Conservation (phyloP, 2,888 invertebrate species). For the Clepsis dumicolana region DNA sequence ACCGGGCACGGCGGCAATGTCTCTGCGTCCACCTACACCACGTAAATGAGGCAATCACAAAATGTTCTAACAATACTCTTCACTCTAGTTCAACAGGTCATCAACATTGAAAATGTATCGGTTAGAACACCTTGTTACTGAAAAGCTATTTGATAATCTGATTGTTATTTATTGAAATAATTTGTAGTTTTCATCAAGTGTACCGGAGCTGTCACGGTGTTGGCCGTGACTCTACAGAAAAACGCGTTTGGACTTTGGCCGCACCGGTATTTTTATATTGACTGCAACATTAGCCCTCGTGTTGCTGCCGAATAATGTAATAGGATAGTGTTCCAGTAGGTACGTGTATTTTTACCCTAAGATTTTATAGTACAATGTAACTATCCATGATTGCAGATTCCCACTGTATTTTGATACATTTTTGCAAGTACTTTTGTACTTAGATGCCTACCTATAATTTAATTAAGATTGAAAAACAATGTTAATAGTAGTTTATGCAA, state of each 20-base stretch:
- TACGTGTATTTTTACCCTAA: not conserved
- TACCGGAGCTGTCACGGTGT: not conserved
- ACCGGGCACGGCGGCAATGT: constrained; percentile 99
- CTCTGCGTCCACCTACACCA: constrained; percentile 95
- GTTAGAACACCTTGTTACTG: not conserved
- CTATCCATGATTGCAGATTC: not conserved
- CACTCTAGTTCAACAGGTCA: not conserved
- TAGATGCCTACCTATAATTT: not conserved
- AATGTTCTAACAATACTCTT: not conserved
- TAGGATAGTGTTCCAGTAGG: not conserved
- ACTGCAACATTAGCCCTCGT: not conserved
- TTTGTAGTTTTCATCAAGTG: not conserved
- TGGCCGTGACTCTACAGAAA: not conserved
- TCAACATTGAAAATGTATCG: not conserved
- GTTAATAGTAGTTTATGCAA: too few species aligned
- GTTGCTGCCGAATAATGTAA: not conserved
- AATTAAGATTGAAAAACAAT: not conserved
- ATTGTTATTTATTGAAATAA: not conserved
- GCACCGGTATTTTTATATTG: not conserved
- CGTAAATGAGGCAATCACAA: constrained; percentile 51
- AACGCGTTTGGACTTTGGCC: not conserved
- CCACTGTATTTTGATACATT: not conserved
- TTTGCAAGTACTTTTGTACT: constrained; percentile 5
- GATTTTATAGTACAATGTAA: not conserved
- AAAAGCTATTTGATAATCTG: not conserved